phyloP scores from a whole-genome alignment of 2,888 invertebrate genomes.

The Spialia ferax region DNA sequence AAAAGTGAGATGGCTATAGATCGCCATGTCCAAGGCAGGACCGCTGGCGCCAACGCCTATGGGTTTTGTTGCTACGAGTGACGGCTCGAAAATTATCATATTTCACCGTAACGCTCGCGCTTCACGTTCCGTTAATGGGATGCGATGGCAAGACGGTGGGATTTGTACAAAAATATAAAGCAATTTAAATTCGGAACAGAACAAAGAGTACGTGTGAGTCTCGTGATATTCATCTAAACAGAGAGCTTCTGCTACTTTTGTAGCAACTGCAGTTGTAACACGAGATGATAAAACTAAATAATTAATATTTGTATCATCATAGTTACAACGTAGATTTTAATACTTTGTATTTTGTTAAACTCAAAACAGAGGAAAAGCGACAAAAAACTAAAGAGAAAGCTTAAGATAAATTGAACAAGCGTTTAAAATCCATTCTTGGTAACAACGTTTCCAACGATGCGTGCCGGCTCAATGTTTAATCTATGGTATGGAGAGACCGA shows the following conservation, averaged over 20 bases:
- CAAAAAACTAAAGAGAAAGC: conserved; percentile 41
- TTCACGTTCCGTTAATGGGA: conserved; percentile 57
- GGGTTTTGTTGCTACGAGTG: conserved; percentile 44
- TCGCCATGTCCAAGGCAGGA: conserved; percentile 63
- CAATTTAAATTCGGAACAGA: conserved; percentile 28
- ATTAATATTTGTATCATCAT: too few species aligned
- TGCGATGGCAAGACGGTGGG: conserved; percentile 8
- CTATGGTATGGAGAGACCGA: conserved; percentile 50
- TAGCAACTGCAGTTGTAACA: background rate
- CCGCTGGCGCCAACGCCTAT: conserved; percentile 70
- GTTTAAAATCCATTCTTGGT: conserved; percentile 57
- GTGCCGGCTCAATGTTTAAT: conserved; percentile 59
- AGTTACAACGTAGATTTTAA: background rate
- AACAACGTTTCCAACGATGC: conserved; percentile 60
- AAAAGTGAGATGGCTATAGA: conserved; percentile 39
- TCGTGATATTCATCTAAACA: background rate
- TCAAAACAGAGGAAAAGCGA: background rate
- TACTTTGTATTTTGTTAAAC: conserved; percentile 1
- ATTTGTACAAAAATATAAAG: conserved; percentile 17
- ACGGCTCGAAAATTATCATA: conserved; percentile 66
- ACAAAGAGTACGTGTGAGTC: background rate
- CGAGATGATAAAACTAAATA: background rate
- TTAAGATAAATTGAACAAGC: conserved; percentile 50
- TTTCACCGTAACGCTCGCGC: conserved; percentile 71
- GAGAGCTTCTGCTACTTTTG: background rate